Evolutionary conservation across 2,888 invertebrate species (phyloP).

Genomic region (Cheilosia scutellata): DNA sequence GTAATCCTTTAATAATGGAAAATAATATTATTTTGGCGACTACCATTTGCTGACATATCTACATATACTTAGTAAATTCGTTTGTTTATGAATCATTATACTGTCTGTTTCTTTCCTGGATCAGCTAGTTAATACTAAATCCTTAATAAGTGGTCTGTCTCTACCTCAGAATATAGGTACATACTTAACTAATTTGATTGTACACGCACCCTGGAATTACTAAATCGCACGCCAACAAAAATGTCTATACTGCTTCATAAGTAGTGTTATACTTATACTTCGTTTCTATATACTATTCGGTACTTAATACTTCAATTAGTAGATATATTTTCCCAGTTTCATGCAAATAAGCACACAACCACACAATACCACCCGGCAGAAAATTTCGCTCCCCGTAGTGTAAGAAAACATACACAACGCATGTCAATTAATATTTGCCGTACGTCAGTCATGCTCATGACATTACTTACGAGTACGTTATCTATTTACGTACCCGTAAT

Average conservation of each 20-base stretch:
- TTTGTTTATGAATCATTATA: too few species aligned
- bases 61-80: too few species aligned
- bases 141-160: too few species aligned
- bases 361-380: not conserved
- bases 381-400: not conserved
- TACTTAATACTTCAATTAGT: not conserved
- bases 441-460: not conserved
- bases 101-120: too few species aligned
- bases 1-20: too few species aligned
- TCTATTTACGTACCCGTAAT: constrained; percentile 3
- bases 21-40: too few species aligned
- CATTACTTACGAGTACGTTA: not conserved
- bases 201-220: not conserved
- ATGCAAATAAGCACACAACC: not conserved
- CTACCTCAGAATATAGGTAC: too few species aligned
- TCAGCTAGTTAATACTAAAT: too few species aligned
- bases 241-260: not conserved
- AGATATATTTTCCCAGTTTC: not conserved
- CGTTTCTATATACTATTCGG: not conserved
- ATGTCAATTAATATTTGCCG: constrained; percentile 8
- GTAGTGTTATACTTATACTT: too few species aligned
- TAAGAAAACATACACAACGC: constrained; percentile 15
- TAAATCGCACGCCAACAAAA: not conserved
- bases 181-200: too few species aligned
- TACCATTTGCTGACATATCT: too few species aligned